Percentiles rank a stretch among this genome's conserved stretches.
phyloP scores from a whole-genome alignment of 2,797 vertebrate species.

The Crenichthys baileyi region DNA sequence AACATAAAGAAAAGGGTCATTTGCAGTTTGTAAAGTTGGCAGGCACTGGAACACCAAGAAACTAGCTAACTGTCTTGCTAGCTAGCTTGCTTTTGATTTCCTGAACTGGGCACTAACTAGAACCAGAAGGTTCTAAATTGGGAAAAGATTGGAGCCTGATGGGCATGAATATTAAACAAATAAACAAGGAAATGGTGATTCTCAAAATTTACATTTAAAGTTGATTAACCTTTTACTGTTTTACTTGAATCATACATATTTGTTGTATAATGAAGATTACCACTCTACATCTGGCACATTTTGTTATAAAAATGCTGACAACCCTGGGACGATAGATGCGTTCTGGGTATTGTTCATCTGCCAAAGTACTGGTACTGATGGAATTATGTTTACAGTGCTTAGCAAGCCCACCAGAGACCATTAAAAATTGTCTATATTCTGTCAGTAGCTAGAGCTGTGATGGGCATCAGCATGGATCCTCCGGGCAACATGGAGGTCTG shows the following conservation, averaged over 20 bases:
- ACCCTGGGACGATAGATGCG: neutral
- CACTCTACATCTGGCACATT: neutral
- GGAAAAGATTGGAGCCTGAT: conserved; percentile 3
- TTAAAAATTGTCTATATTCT: neutral
- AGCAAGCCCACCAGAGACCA: neutral
- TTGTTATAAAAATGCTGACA: neutral
- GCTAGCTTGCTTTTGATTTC: neutral
- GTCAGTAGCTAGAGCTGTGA: neutral
- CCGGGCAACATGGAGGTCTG: neutral
- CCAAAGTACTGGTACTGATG: neutral
- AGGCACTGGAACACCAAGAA: neutral
- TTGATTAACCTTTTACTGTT: neutral
- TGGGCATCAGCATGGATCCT: neutral
- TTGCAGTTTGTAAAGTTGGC: neutral
- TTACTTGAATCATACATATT: conserved; percentile 7
- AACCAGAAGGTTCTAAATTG: conserved; percentile 16
- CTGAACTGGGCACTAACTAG: neutral
- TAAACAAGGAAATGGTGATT: neutral
- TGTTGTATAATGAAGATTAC: neutral
- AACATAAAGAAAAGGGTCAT: neutral
- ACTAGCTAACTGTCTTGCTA: neutral
- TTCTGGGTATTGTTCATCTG: neutral
- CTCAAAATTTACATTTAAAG: neutral
- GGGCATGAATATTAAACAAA: neutral
- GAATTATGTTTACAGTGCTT: neutral